These are phyloP conservation scores for Drosophila lacteicornis DNA, from an alignment of 1,140 invertebrate genomes.

Conservation along the genomic window DNA sequence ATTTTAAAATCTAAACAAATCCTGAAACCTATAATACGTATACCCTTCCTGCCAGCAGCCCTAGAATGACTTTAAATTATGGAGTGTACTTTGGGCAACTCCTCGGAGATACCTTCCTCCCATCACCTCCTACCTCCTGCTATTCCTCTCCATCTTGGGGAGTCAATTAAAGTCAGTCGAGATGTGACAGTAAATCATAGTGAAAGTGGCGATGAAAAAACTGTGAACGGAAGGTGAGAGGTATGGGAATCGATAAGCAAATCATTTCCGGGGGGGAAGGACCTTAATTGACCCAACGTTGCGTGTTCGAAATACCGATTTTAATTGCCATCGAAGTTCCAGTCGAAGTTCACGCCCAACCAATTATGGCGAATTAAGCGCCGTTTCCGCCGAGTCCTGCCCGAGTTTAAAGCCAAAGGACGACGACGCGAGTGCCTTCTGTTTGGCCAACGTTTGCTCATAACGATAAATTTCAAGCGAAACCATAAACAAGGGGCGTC, in stretches of 20 bases:
- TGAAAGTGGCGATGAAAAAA: slow-evolving; percentile 10
- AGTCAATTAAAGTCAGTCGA: slow-evolving; percentile 43
- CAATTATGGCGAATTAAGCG: slow-evolving; percentile 34
- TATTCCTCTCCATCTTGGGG: background rate
- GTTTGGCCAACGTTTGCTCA: slow-evolving; percentile 18
- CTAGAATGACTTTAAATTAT: slow-evolving; percentile 13
- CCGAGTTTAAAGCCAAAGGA: slow-evolving; percentile 11
- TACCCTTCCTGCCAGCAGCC: too few species aligned
- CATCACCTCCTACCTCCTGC: background rate
- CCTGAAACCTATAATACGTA: background rate
- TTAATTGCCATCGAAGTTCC: slow-evolving; percentile 36
- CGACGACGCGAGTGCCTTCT: slow-evolving; percentile 5
- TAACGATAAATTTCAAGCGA: slow-evolving; percentile 48
- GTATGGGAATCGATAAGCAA: slow-evolving; percentile 25
- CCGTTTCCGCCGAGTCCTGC: background rate
- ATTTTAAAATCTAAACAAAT: too few species aligned
- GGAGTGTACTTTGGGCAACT: background rate
- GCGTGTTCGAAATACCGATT: slow-evolving; percentile 29
- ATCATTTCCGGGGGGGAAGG: background rate
- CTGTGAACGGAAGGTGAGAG: too few species aligned
- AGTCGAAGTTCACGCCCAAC: slow-evolving; percentile 17
- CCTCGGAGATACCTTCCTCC: background rate
- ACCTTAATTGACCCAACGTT: slow-evolving; percentile 14
- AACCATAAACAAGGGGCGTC: slow-evolving; percentile 13
- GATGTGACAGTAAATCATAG: slow-evolving; percentile 24